Evolutionary conservation across 2,888 invertebrate genomes (phyloP).

Genomic region (Hydroisotoma schaefferi): DNA sequence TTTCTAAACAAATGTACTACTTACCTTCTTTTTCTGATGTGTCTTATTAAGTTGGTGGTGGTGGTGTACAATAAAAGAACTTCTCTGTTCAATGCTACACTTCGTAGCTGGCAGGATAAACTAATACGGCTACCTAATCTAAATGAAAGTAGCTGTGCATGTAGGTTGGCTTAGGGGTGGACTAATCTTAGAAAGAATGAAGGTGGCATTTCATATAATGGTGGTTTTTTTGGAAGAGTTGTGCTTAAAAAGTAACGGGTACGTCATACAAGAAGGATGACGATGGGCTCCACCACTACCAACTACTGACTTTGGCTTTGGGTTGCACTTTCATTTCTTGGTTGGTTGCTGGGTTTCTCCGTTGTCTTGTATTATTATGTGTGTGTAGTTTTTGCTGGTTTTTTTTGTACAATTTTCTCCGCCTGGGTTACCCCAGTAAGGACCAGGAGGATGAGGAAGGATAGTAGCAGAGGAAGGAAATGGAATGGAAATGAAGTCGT

Average conservation of each 20-base stretch:
- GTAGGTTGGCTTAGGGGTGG: no score
- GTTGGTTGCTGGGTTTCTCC: neutral
- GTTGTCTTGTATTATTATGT: neutral
- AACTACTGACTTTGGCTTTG: neutral
- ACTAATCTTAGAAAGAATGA: neutral
- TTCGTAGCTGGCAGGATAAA: no score
- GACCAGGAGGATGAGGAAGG: no score
- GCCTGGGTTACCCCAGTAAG: no score
- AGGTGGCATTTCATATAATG: neutral
- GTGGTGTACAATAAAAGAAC: no score
- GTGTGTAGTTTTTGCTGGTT: neutral
- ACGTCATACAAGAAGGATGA: slow-evolving; percentile 7
- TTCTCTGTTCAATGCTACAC: no score
- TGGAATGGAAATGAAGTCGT: slow-evolving; percentile 45
- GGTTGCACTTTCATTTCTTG: neutral
- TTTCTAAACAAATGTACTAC: neutral
- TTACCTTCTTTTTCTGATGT: neutral
- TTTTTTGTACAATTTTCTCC: neutral
- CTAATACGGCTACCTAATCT: no score
- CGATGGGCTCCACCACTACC: neutral
- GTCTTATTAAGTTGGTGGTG: neutral
- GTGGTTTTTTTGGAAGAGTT: no score
- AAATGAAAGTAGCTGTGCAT: no score
- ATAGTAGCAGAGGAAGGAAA: slow-evolving; percentile 26
- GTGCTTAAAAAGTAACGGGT: neutral